Base-by-base conservation (phyloP, 2,888 invertebrate species). In the Girardia tigrina region DNA sequence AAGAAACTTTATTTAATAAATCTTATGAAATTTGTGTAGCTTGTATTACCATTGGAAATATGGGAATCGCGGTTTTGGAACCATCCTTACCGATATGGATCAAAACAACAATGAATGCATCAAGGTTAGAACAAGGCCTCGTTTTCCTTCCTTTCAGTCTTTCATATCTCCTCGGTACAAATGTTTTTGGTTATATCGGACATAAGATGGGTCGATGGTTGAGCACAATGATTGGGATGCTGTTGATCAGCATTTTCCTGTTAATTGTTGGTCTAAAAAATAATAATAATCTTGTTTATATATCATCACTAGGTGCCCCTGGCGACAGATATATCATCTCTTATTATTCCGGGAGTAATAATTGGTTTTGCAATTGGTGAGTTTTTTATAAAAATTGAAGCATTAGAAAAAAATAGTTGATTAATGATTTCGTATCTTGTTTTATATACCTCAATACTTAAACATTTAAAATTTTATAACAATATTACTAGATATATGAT, bases 41-140 rank as follows among this genome's bases (percentile, higher is more conserved):
- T 56, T 56, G 56, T 56, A 56, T 86, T 78, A 97, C 97, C 0
- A 95, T 98, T 83, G 97, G 95, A 0, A 98, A 99, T 85, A 92
- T 95, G 88, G 98, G 98, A 29, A 99, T 98, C 76, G 98, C 97
- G 0, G 97, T 98, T 94, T 85, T 98, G 85, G 98, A 98, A 82
- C 98, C 98, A 0, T 94, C 95, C n/a, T 85, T 99, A 56, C 98
- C 98, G 23, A 89, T 98, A 77, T 98, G 97, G 94, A 98, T 99
- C 97, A 94, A 97, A 86, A 94, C 95, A 82, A 94, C 92, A 0
- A 98, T 99, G 98, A 88, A 90, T 42, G 91, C 95, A 0, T 90
- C 89, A 0, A 89, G 92, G 79, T 94, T 93, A 93, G 90, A 95
- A 84, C 92, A 85, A 80, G 84, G 84, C 0, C 92, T 92, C 8